Base-by-base conservation (phyloP, 2,113 vertebrate genomes). In the Rostratula benghalensis region DNA sequence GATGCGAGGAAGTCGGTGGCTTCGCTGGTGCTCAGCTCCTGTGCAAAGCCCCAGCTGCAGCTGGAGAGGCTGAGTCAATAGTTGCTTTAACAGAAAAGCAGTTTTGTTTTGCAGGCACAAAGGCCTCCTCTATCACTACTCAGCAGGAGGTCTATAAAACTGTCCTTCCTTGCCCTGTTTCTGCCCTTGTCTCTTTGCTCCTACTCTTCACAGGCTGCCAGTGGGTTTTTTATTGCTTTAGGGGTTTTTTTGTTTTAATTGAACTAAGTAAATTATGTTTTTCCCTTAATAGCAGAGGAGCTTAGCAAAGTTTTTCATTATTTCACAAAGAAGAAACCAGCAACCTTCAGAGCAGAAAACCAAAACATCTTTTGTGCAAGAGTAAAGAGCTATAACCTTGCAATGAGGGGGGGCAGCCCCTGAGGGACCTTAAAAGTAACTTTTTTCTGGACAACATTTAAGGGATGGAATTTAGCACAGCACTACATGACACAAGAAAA, bases 151-250 rank as follows among this genome's bases (percentile, higher is more conserved):
- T 61, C 50, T 23, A 74, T 60, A 69, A 87, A 94, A 85, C 63
- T 79, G 50, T 46, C 87, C 86, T 83, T 93, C 92, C 88, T 95
- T 89, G 85, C 87, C 85, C 92, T 80, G 75, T 59, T 80, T 76
- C 85, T 93, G 90, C 85, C 75, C 82, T 93, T 85, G 61, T 56
- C 75, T 83, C 83, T 83, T 63, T 65, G 51, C 59, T 83, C 80
- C 54, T 21, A 3, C 61, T 54, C 90, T 69, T 77, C 54, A 37
- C 33, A 61, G 67, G 15, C 87, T 77, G 92, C 33, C 41, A 43
- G 30, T 39, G 63, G 30, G 5, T 27, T 69, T 68, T 83, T 85
- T 61, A 76, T 85, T 63, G 64, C 71, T 50, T 68, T 86, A 28
- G 9, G 37, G 23, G 31, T 2, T 37, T 45, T 54, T 75, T 57